Conservation (phyloP, 2,797 vertebrate genomes). For the Tinamus major region DNA sequence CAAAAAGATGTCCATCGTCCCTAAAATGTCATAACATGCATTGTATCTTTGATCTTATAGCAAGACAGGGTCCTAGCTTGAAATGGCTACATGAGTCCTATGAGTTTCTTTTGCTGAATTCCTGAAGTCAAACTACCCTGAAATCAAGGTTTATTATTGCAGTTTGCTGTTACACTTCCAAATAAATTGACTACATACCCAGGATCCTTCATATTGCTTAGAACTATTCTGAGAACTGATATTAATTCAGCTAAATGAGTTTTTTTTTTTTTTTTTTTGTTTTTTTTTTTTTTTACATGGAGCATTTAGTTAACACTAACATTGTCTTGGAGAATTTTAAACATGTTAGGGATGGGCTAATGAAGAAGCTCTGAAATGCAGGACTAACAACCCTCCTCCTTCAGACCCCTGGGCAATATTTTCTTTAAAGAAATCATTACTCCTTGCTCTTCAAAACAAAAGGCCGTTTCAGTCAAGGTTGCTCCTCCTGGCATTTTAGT, state of each 20-base stretch:
- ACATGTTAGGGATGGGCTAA: constrained; percentile 64
- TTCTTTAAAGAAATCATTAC: constrained; percentile 57
- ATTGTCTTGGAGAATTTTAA: constrained; percentile 66
- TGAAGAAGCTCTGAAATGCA: constrained; percentile 63
- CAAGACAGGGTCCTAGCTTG: not conserved
- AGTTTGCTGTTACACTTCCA: not conserved
- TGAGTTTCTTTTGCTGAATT: not conserved
- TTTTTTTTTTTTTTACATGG: not conserved
- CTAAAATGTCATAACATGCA: not conserved
- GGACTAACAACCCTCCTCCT: constrained; percentile 38
- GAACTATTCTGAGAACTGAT: not conserved
- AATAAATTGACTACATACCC: not conserved
- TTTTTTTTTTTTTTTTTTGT: not conserved
- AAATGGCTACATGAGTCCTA: not conserved
- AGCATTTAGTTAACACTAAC: constrained; percentile 26
- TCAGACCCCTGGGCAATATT: constrained; percentile 44
- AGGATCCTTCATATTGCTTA: not conserved
- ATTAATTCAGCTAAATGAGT: not conserved
- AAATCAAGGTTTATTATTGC: not conserved
- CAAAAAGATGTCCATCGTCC: not conserved
- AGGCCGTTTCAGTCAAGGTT: constrained; percentile 12
- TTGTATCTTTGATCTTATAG: not conserved
- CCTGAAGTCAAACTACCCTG: not conserved
- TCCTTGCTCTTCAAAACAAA: constrained; percentile 53
- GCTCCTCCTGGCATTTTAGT: constrained; percentile 1